phyloP scores from a whole-genome alignment of 2,888 invertebrate species.

The Polydrusus tereticollis region DNA sequence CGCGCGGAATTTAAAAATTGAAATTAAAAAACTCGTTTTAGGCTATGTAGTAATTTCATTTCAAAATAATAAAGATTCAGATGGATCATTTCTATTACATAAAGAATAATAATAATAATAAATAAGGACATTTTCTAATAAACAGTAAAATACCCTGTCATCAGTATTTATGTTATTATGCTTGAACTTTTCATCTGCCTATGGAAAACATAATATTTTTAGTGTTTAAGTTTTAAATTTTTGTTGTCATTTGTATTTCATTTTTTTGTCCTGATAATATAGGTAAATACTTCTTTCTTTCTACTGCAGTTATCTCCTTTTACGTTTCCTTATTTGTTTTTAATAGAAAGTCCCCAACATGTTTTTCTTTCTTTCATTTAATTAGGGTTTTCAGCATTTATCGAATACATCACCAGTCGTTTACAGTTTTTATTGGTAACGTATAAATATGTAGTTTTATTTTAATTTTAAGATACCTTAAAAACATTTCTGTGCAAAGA shows the following conservation, averaged over 20 bases:
- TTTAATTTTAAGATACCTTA: background rate
- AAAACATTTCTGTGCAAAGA: background rate
- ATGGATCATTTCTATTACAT: no score
- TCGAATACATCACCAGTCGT: constrained; percentile 18
- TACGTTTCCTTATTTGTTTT: background rate
- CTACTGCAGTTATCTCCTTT: background rate
- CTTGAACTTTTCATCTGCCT: no score
- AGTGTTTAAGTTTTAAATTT: background rate
- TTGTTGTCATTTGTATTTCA: background rate
- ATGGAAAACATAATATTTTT: background rate
- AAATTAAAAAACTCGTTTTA: no score
- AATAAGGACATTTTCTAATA: no score
- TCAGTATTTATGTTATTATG: no score
- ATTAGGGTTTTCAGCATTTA: constrained; percentile 15
- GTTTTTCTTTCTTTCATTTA: constrained; percentile 8
- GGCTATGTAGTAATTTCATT: no score
- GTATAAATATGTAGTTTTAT: constrained; percentile 18
- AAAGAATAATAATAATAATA: no score
- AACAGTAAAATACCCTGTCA: no score
- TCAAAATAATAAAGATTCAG: no score
- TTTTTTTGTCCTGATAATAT: background rate
- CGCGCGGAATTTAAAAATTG: no score
- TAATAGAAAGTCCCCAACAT: background rate
- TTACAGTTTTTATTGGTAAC: constrained; percentile 13
- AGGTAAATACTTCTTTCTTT: background rate